These are phyloP conservation scores for Acomys russatus DNA, from an alignment of 2,797 vertebrate genomes.

Conservation along the genomic window DNA sequence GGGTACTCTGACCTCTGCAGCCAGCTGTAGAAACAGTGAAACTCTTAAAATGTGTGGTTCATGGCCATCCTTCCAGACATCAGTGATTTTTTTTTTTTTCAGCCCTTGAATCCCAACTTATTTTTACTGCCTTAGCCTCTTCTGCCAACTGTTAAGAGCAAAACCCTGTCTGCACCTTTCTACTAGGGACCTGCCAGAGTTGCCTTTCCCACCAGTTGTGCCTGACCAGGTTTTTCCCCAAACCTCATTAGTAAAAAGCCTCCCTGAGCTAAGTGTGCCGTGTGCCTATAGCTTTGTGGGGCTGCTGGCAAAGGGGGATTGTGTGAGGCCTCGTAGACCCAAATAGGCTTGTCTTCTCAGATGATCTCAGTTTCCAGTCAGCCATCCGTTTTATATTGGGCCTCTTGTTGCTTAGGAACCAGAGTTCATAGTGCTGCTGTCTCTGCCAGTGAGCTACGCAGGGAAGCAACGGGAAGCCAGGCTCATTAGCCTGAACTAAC, in stretches of 20 bases:
- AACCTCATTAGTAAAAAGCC: neutral
- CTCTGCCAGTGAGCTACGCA: constrained; percentile 70
- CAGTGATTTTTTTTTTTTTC: neutral
- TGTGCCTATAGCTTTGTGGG: neutral
- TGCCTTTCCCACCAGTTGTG: neutral
- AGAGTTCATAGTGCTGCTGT: neutral
- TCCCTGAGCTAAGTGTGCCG: neutral
- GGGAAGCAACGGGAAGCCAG: constrained; percentile 4
- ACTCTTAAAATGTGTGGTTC: neutral
- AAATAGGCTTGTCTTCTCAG: neutral
- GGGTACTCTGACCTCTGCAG: constrained; percentile 18
- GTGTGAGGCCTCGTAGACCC: neutral
- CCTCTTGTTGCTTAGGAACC: constrained; percentile 83
- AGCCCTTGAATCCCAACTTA: neutral
- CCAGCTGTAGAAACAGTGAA: neutral
- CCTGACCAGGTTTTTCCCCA: neutral
- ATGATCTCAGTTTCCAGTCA: constrained; percentile 75
- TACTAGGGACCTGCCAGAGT: neutral
- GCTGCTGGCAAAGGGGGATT: neutral
- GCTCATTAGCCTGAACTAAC: constrained; percentile 50
- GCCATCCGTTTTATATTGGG: constrained; percentile 77
- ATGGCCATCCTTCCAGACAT: neutral
- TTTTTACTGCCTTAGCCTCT: neutral
- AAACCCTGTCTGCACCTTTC: neutral
- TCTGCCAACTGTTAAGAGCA: neutral